Base-by-base conservation (phyloP, 2,888 invertebrate species). In the Morpho achilles region DNA sequence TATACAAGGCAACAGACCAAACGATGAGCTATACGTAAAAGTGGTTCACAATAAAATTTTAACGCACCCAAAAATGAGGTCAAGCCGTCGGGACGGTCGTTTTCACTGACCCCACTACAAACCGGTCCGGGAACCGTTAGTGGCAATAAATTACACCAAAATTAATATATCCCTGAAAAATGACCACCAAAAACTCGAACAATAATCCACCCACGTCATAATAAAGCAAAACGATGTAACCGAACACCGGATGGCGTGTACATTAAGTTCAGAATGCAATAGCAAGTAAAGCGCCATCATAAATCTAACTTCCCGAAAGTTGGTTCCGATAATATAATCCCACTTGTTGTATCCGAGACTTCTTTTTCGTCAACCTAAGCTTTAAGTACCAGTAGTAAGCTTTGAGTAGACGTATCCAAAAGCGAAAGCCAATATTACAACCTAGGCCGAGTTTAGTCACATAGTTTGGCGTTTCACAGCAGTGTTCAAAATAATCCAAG, bases 111-210 rank as follows among this genome's bases (percentile, higher is more conserved):
- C 63, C 49, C 58, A 60, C 56, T 55, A 43, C 52, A 22, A 60
- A 67, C 67, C 67, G 64, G 64, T 65, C 57, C 58, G 48, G 62
- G 52, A 50, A 61, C 67, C 62, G 64, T 64, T 62, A 64, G 63
- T 50, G 59, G 60, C 60, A 59, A 61, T 64, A 64, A 67, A 64
- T 63, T 55, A 61, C 50, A 51, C 52, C 49, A 7, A 59, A 61
- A 59, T 63, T 71, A 71, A 69, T 68, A 64, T 67, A 63, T 67
- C 68, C 67, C 70, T 68, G 67, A 74, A 74, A 75, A 73, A 74
- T 67, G 66, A 63, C 65, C 68, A 62, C 66, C 62, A 59, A 66
- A 32, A 58, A 61, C 53, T 58, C 56, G 53, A 50, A 50, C 47
- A 63, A 66, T 54, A 48, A 55, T 55, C 55, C 49, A 44, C 55